These are phyloP conservation scores for Gallinago nigripennis DNA, from an alignment of 2,797 vertebrate species.

Conservation along the genomic window DNA sequence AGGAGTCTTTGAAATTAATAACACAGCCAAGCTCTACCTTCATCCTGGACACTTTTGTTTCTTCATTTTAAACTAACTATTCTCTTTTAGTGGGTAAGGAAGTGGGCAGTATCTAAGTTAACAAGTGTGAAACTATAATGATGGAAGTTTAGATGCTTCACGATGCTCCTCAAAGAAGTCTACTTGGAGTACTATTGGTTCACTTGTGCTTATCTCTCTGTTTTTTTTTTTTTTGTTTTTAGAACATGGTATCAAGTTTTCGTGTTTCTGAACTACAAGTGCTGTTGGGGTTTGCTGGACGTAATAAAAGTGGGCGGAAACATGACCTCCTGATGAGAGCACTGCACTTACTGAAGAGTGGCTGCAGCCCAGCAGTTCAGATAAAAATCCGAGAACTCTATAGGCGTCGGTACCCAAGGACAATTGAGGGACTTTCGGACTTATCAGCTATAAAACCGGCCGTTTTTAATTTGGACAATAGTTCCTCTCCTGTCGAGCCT, in stretches of 20 bases:
- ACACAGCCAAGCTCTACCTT: neutral
- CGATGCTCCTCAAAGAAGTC: neutral
- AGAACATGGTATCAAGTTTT: conserved; percentile 91
- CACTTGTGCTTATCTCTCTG: neutral
- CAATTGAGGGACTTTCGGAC: conserved; percentile 80
- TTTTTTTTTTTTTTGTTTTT: neutral
- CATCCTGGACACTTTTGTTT: neutral
- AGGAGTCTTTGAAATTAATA: neutral
- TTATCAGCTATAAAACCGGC: conserved; percentile 75
- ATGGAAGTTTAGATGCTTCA: neutral
- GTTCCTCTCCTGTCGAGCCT: conserved; percentile 72
- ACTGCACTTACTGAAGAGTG: conserved; percentile 84
- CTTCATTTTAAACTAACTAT: neutral
- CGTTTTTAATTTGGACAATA: conserved; percentile 75
- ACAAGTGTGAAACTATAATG: neutral
- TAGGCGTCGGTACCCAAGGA: conserved; percentile 81
- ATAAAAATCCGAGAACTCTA: conserved; percentile 87
- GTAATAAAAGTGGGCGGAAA: conserved; percentile 88
- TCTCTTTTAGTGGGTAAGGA: neutral
- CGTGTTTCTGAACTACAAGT: conserved; percentile 89
- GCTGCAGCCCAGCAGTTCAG: conserved; percentile 87
- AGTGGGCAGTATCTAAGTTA: neutral
- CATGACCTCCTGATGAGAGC: conserved; percentile 89
- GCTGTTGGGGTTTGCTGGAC: conserved; percentile 86
- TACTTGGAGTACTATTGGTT: neutral